Evolutionary conservation across 2,888 invertebrate genomes (phyloP).

Genomic region (Drosophila parthenogenetica): DNA sequence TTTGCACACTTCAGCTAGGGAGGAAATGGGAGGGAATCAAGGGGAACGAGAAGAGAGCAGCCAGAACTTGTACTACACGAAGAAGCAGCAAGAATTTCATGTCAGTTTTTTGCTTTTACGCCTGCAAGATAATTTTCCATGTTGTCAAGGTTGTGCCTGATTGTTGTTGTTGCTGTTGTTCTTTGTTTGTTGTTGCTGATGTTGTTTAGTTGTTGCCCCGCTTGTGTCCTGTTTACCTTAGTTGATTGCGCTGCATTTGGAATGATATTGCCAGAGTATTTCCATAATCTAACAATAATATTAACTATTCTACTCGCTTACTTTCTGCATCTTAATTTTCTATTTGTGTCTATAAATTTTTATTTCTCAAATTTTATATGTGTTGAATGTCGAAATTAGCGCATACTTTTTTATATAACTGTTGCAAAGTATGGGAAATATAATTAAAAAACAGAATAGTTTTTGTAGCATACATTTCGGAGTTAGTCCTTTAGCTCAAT

Average conservation of each 20-base stretch:
- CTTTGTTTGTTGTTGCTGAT: neutral
- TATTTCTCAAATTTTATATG: neutral
- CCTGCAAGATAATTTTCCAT: constrained; percentile 32
- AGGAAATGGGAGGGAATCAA: neutral
- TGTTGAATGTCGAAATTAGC: too few species aligned
- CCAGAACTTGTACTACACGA: constrained; percentile 18
- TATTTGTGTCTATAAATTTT: neutral
- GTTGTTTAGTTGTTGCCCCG: constrained; percentile 5
- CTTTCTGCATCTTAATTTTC: neutral
- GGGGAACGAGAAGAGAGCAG: neutral
- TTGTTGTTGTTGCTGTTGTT: neutral
- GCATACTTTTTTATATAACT: too few species aligned
- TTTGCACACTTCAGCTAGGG: constrained; percentile 36
- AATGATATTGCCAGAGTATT: constrained; percentile 12
- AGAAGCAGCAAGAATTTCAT: constrained; percentile 1
- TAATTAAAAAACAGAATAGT: too few species aligned
- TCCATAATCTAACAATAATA: constrained; percentile 9
- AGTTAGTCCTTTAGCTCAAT: too few species aligned
- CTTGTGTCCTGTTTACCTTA: constrained; percentile 21
- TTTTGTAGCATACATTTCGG: too few species aligned
- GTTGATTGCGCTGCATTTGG: constrained; percentile 25
- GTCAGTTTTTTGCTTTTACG: constrained; percentile 28
- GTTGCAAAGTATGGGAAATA: too few species aligned
- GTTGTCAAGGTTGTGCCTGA: constrained; percentile 4
- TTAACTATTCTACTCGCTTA: neutral